Conservation (phyloP, 2,113 vertebrate species). For the Hymenochirus boettgeri region DNA sequence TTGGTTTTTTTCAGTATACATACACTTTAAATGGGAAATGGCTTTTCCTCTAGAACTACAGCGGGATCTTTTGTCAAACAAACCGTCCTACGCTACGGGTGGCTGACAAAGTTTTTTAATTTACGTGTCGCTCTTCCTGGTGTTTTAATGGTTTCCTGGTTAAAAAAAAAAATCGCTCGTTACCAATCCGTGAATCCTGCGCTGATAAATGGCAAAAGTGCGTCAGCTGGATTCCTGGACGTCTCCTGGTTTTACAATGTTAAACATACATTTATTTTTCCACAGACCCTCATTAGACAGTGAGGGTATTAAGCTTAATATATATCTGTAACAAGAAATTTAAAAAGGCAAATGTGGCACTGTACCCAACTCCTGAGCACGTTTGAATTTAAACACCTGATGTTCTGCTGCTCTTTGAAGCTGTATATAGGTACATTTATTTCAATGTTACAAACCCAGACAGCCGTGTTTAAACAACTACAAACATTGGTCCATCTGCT, state of each 20-base stretch:
- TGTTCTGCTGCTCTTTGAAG: conserved; percentile 54
- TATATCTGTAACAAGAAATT: conserved; percentile 53
- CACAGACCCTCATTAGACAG: conserved; percentile 11
- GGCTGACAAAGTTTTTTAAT: too few relatives aligned
- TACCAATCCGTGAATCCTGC: conserved; percentile 8
- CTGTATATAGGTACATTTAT: conserved; percentile 60
- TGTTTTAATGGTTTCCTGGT: too few relatives aligned
- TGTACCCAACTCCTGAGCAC: conserved; percentile 54
- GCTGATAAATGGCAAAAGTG: conserved; percentile 14
- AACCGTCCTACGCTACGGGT: too few relatives aligned
- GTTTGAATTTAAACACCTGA: conserved; percentile 63
- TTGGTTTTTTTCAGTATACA: too few relatives aligned
- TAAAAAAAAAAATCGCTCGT: too few relatives aligned
- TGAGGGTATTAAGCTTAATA: conserved; percentile 10
- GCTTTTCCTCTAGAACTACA: too few relatives aligned
- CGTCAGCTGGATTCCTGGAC: not conserved
- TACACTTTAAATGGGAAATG: too few relatives aligned
- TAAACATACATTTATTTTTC: conserved; percentile 33
- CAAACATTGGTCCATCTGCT: too few relatives aligned
- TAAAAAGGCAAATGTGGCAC: conserved; percentile 76
- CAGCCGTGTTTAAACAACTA: too few relatives aligned
- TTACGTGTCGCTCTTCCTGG: too few relatives aligned
- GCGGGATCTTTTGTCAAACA: too few relatives aligned
- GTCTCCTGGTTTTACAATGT: not conserved
- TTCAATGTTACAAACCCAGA: conserved; percentile 45